Evolutionary conservation across 2,113 vertebrate genomes (phyloP).

Genomic region (Hyaena hyaena): DNA sequence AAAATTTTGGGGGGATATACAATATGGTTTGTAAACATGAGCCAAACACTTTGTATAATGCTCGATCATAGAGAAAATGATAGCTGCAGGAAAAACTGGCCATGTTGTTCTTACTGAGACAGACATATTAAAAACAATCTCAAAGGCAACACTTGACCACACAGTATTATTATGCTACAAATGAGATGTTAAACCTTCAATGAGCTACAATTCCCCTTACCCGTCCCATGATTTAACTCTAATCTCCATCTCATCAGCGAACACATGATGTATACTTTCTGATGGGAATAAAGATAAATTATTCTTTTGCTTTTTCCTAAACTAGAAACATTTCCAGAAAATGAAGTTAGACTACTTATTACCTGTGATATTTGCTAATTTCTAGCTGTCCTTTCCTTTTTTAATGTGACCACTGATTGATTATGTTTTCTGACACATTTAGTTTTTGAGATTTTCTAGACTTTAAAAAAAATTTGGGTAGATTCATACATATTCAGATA

Average conservation of each 20-base stretch:
- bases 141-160: slow-evolving; percentile 35
- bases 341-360: not conserved
- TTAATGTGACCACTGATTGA: not conserved
- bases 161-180: slow-evolving; percentile 19
- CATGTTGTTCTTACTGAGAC: not conserved
- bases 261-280: not conserved
- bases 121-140: slow-evolving; percentile 38
- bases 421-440: not conserved
- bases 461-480: not conserved
- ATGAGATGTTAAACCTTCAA: slow-evolving; percentile 14
- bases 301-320: slow-evolving; percentile 1
- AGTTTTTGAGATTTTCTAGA: not conserved
- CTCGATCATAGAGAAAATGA: slow-evolving; percentile 21
- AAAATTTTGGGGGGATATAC: not conserved
- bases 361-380: not conserved
- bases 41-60: slow-evolving; percentile 36
- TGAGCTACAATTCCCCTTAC: not conserved
- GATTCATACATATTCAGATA: not conserved
- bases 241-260: not conserved
- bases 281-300: not conserved
- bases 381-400: not conserved
- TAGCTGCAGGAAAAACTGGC: not conserved
- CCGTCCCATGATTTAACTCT: not conserved
- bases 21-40: slow-evolving; percentile 20
- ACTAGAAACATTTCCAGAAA: not conserved